These are phyloP conservation scores for Butorides virescens DNA, from an alignment of 2,113 vertebrate genomes.

Conservation along the genomic window DNA sequence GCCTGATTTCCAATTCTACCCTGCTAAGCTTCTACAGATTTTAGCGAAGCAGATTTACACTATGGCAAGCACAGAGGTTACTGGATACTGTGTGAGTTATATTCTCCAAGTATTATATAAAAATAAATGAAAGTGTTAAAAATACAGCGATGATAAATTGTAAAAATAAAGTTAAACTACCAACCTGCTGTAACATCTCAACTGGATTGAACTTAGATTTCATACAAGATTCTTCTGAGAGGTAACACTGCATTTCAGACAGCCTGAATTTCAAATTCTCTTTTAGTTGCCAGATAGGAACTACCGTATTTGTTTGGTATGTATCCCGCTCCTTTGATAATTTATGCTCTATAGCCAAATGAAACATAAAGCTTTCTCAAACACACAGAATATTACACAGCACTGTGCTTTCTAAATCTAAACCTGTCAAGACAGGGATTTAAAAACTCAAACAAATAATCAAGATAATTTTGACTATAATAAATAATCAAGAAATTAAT, in stretches of 20 bases:
- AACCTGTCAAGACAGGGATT: neutral
- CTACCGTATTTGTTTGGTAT: slow-evolving; percentile 69
- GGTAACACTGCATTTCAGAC: slow-evolving; percentile 36
- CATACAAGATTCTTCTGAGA: neutral
- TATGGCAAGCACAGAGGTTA: neutral
- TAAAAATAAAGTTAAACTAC: slow-evolving; percentile 21
- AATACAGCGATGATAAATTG: neutral
- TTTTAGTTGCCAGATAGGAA: slow-evolving; percentile 81
- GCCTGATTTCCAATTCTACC: neutral
- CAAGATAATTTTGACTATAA: neutral
- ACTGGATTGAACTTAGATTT: slow-evolving; percentile 47
- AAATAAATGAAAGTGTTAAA: neutral
- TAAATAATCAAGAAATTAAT: neutral
- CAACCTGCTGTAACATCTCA: slow-evolving; percentile 82
- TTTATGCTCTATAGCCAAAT: slow-evolving; percentile 68
- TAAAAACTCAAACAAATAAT: neutral
- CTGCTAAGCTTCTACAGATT: neutral
- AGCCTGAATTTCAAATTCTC: slow-evolving; percentile 79
- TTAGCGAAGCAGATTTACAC: neutral
- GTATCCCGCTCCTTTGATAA: slow-evolving; percentile 74
- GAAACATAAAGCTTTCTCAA: slow-evolving; percentile 59
- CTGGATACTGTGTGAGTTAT: neutral
- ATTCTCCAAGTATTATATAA: neutral
- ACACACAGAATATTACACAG: neutral
- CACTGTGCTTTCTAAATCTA: neutral